Conservation (phyloP, 2,888 invertebrate species). For the Eristalis arbustorum region DNA sequence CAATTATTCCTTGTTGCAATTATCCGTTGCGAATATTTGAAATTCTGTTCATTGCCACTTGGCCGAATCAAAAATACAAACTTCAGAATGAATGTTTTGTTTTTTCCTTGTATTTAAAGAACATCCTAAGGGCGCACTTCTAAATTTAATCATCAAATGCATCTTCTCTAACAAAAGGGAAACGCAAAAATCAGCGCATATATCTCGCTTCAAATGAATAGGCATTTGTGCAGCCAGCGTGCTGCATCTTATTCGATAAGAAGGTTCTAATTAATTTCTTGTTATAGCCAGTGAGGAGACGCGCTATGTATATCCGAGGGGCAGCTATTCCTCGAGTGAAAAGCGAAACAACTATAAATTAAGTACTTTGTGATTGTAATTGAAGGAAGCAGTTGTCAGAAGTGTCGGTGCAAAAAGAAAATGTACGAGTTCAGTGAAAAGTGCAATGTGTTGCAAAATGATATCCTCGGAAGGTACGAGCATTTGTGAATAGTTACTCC, state of each 20-base stretch:
- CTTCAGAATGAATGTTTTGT: neutral
- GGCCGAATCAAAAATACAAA: neutral
- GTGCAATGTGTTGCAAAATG: slow-evolving; percentile 74
- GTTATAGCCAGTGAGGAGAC: slow-evolving; percentile 1
- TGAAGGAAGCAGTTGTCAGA: slow-evolving; percentile 45
- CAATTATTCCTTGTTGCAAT: neutral
- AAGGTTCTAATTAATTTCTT: slow-evolving; percentile 53
- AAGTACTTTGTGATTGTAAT: slow-evolving; percentile 27
- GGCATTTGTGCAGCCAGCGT: neutral
- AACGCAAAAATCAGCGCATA: neutral
- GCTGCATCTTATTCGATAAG: slow-evolving; percentile 34
- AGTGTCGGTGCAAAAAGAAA: slow-evolving; percentile 28
- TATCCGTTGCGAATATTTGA: neutral
- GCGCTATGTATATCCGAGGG: neutral
- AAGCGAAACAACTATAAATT: slow-evolving; percentile 24
- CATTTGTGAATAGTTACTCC: slow-evolving; percentile 13
- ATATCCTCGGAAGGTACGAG: slow-evolving; percentile 75
- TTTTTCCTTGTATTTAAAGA: neutral
- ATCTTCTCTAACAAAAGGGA: slow-evolving; percentile 42
- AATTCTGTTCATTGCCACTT: neutral
- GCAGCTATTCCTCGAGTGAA: neutral
- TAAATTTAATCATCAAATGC: slow-evolving; percentile 46
- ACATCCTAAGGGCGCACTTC: slow-evolving; percentile 9
- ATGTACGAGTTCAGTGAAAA: slow-evolving; percentile 76
- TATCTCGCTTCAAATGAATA: slow-evolving; percentile 17